Percentiles rank a stretch among this genome's conserved stretches.
Evolutionary conservation across 2,113 vertebrate species (phyloP).

Genomic region (Colius striatus): DNA sequence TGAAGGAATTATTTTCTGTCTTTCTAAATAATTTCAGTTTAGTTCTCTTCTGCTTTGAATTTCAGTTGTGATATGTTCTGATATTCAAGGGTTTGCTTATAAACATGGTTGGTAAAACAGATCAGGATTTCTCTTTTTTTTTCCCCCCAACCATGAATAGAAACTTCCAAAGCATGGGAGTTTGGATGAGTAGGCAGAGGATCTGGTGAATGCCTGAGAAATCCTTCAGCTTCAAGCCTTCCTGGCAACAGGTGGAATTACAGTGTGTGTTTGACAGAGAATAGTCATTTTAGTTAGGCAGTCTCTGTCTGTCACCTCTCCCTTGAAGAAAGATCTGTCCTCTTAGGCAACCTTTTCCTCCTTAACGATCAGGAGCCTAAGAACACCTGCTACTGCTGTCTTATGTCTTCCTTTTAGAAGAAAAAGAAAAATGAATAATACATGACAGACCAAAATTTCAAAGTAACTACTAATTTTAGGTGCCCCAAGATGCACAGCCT

Average conservation of each 20-base stretch:
- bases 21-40: not conserved
- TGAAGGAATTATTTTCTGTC: not conserved
- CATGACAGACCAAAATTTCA: not conserved
- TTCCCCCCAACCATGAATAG: not conserved
- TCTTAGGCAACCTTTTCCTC: not conserved
- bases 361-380: not conserved
- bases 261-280: conserved; percentile 4
- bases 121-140: conserved; percentile 10
- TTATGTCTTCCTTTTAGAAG: not conserved
- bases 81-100: not conserved
- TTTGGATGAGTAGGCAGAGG: conserved; percentile 26
- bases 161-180: not conserved
- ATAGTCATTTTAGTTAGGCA: not conserved
- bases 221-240: not conserved
- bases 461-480: conserved; percentile 34
- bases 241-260: conserved; percentile 21
- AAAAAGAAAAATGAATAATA: conserved; percentile 40
- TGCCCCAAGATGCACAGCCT: not conserved
- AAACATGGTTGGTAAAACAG: not conserved
- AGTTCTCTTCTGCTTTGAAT: not conserved
- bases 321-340: not conserved
- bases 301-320: not conserved
- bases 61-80: not conserved
- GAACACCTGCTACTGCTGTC: conserved; percentile 13
- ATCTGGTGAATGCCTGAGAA: not conserved